These are phyloP conservation scores for Pseudanteris insignis DNA, from an alignment of 2,888 invertebrate species.

Conservation along the genomic window DNA sequence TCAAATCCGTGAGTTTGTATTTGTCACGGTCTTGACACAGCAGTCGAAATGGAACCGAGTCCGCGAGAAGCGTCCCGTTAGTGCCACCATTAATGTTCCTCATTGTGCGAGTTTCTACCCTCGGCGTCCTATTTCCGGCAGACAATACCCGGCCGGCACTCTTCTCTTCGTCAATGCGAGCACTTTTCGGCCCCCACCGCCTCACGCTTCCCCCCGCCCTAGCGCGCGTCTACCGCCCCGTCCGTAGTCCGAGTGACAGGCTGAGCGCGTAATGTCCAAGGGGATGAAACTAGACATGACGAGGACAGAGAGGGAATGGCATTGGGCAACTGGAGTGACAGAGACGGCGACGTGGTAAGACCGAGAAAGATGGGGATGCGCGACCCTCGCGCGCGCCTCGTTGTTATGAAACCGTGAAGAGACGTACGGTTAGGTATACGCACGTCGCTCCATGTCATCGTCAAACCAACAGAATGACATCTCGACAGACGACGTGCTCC, in stretches of 20 bases:
- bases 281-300: slow-evolving; percentile 51
- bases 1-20: too few species aligned
- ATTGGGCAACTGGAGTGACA: slow-evolving; percentile 23
- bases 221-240: slow-evolving; percentile 40
- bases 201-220: too few species aligned
- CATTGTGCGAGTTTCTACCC: slow-evolving; percentile 43
- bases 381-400: slow-evolving; percentile 34
- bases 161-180: slow-evolving; percentile 26
- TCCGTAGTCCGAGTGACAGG: slow-evolving; percentile 43
- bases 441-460: slow-evolving; percentile 38
- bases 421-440: slow-evolving; percentile 39
- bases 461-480: slow-evolving; percentile 39
- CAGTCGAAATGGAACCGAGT: slow-evolving; percentile 30
- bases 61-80: slow-evolving; percentile 43
- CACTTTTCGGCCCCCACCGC: slow-evolving; percentile 31
- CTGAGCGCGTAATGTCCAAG: slow-evolving; percentile 47
- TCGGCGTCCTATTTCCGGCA: slow-evolving; percentile 53
- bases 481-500: slow-evolving; percentile 33
- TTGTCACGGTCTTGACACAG: slow-evolving; percentile 41
- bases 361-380: slow-evolving; percentile 29
- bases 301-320: slow-evolving; percentile 23
- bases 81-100: slow-evolving; percentile 47
- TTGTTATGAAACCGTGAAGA: slow-evolving; percentile 44
- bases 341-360: slow-evolving; percentile 25
- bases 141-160: slow-evolving; percentile 48